A percentile compares a stretch with the other conserved stretches of the same genome.
These are phyloP conservation scores for Agriotes lineatus DNA, from an alignment of 2,888 invertebrate genomes.

Conservation along the genomic window DNA sequence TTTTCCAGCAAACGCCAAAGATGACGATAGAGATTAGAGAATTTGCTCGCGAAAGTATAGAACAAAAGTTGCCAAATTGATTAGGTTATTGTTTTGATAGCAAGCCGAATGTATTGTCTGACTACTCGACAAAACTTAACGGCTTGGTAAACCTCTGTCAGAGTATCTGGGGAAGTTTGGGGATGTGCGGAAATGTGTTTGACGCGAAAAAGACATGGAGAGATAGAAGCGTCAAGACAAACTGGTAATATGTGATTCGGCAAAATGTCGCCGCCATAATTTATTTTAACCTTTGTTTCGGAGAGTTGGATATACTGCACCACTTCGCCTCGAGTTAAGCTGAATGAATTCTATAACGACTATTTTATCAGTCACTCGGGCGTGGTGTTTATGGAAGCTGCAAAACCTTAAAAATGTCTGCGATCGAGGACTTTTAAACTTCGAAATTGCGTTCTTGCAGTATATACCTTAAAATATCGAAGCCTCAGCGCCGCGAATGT, in stretches of 20 bases:
- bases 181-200: constrained; percentile 30
- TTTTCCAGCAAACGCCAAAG: background rate
- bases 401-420: too few species aligned
- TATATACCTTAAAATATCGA: too few species aligned
- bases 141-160: constrained; percentile 33
- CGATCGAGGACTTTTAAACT: too few species aligned
- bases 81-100: constrained; percentile 28
- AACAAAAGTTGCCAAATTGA: background rate
- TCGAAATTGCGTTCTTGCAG: too few species aligned
- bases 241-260: constrained; percentile 12
- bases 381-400: too few species aligned
- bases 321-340: too few species aligned
- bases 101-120: constrained; percentile 25
- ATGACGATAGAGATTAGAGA: background rate
- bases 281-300: constrained; percentile 10
- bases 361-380: too few species aligned
- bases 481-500: too few species aligned
- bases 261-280: constrained; percentile 16
- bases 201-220: constrained; percentile 24
- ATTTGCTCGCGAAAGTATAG: background rate
- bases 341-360: too few species aligned
- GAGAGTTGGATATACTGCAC: too few species aligned
- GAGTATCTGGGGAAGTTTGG: constrained; percentile 25
- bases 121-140: constrained; percentile 35
- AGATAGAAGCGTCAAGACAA: constrained; percentile 23